phyloP scores from a whole-genome alignment of 2,888 invertebrate genomes.

The Electrophaes corylata region DNA sequence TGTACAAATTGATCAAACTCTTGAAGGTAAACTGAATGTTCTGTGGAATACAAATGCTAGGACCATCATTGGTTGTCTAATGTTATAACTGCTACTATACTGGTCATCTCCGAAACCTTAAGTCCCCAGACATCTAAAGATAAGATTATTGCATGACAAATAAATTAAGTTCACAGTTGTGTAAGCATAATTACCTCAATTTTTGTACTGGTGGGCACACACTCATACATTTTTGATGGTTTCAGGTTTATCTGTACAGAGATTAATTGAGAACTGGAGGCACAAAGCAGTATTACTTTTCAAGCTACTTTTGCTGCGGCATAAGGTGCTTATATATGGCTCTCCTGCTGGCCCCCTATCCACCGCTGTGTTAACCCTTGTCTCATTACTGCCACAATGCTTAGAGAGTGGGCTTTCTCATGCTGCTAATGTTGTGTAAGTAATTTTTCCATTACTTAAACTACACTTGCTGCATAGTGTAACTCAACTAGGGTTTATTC shows the following conservation, averaged over 20 bases:
- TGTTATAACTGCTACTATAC: no score
- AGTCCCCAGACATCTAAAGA: no score
- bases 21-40: constrained; percentile 67
- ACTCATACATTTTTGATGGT: background rate
- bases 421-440: constrained; percentile 91
- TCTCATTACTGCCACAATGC: constrained; percentile 95
- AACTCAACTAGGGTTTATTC: no score
- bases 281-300: constrained; percentile 96
- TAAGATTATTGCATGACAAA: no score
- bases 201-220: no score
- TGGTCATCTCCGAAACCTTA: no score
- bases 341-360: constrained; percentile 96
- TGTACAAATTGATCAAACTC: constrained; percentile 75
- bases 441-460: constrained; percentile 35
- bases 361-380: constrained; percentile 92
- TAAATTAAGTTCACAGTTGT: no score
- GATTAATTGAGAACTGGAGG: constrained; percentile 92
- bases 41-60: no score
- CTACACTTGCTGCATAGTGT: no score
- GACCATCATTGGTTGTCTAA: no score
- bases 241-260: constrained; percentile 91
- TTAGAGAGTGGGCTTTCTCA: constrained; percentile 92
- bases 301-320: constrained; percentile 95
- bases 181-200: no score
- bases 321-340: constrained; percentile 95